Percentiles rank a stretch among this genome's conserved stretches.
These are phyloP conservation scores for Nasonia oneida DNA, from an alignment of 2,888 invertebrate genomes.

Conservation along the genomic window DNA sequence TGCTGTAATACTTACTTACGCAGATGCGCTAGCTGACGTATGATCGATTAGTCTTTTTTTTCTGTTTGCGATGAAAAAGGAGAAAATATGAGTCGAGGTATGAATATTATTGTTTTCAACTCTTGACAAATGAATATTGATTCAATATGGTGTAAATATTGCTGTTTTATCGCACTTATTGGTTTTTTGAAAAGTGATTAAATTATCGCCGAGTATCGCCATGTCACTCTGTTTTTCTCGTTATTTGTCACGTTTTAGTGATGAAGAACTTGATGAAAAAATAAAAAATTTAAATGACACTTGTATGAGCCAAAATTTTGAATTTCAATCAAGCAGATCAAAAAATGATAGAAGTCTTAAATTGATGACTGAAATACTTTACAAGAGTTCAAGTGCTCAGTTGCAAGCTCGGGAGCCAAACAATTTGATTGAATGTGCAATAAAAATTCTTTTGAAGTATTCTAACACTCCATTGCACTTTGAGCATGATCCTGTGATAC, in stretches of 20 bases:
- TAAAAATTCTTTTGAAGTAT: conserved; percentile 69
- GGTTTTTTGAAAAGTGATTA: not conserved
- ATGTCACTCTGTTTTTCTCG: conserved; percentile 55
- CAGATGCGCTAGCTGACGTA: not conserved
- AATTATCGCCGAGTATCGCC: conserved; percentile 3
- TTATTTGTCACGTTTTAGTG: conserved; percentile 58
- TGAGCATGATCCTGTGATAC: conserved; percentile 48
- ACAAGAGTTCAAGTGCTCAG: conserved; percentile 64
- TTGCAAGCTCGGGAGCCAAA: conserved; percentile 64
- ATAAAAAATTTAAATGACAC: conserved; percentile 64
- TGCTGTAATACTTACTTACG: not conserved
- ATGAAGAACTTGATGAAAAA: conserved; percentile 64
- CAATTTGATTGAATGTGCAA: conserved; percentile 66
- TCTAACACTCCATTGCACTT: conserved; percentile 60
- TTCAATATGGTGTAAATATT: not conserved
- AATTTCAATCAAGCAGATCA: conserved; percentile 2
- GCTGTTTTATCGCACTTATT: not conserved
- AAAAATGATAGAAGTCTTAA: conserved; percentile 64
- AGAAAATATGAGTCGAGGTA: not conserved
- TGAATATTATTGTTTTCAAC: not conserved
- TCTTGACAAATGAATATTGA: conserved; percentile 17
- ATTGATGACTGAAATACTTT: conserved; percentile 65
- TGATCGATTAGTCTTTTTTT: not conserved
- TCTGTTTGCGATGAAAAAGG: not conserved
- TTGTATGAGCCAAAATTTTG: conserved; percentile 45